phyloP scores from a whole-genome alignment of 1,140 invertebrate genomes.

The Ostrea denselamellosa region DNA sequence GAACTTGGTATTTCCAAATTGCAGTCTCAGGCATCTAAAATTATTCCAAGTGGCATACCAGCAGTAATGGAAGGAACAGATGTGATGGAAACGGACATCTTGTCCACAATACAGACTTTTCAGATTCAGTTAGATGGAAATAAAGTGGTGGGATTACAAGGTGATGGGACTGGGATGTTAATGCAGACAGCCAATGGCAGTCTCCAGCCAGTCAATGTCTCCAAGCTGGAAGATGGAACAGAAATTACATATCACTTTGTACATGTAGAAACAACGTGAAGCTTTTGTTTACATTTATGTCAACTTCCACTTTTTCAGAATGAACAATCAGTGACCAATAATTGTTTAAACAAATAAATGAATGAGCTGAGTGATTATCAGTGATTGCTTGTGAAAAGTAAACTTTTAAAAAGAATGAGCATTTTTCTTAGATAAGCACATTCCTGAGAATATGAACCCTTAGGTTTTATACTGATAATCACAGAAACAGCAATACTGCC shows the following conservation, averaged over 20 bases:
- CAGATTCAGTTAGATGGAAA: background rate
- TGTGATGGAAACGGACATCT: background rate
- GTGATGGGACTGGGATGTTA: background rate
- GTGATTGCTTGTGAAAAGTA: background rate
- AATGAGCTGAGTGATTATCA: background rate
- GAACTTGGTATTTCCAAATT: background rate
- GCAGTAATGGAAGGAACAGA: background rate
- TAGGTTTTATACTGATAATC: background rate
- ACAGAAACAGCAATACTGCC: too few relatives aligned
- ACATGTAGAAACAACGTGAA: conserved; percentile 6
- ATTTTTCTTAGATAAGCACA: too few relatives aligned
- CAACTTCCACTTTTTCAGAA: too few relatives aligned
- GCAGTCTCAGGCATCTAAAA: background rate
- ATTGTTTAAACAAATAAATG: background rate
- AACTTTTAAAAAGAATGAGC: too few relatives aligned
- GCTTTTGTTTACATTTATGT: too few relatives aligned
- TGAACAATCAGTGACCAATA: too few relatives aligned
- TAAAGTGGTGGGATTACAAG: background rate
- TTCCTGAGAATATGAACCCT: background rate
- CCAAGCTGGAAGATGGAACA: background rate
- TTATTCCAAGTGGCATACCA: background rate
- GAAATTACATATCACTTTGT: conserved; percentile 18
- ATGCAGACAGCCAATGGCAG: background rate
- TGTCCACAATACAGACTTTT: background rate
- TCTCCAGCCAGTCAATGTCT: background rate